These are phyloP conservation scores for Hylaeus anthracinus DNA, from an alignment of 1,140 invertebrate species.

Conservation along the genomic window DNA sequence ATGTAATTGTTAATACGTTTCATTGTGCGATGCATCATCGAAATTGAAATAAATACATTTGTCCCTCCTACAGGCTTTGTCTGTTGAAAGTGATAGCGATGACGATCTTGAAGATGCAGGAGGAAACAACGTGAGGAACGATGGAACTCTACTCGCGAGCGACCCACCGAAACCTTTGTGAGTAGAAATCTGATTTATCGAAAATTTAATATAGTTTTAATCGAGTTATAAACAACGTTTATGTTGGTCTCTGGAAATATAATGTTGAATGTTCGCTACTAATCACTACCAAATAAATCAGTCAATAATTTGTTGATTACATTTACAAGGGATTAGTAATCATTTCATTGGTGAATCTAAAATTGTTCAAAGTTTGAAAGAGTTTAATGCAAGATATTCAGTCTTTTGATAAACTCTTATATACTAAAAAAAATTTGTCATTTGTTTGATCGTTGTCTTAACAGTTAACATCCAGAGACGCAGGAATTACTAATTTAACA, in stretches of 20 bases:
- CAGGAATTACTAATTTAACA: neutral
- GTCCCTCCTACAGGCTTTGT: slow-evolving; percentile 69
- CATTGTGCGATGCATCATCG: neutral
- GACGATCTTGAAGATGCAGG: slow-evolving; percentile 82
- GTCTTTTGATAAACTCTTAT: neutral
- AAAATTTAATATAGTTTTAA: neutral
- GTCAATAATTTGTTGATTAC: too few species aligned
- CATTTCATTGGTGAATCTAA: too few species aligned
- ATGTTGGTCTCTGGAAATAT: neutral
- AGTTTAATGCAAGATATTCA: neutral
- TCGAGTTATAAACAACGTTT: neutral
- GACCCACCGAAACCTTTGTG: slow-evolving; percentile 98
- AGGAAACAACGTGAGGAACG: slow-evolving; percentile 86
- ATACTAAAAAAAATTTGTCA: neutral
- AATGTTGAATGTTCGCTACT: neutral
- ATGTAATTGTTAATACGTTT: neutral
- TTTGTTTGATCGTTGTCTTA: neutral
- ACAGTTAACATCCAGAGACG: neutral
- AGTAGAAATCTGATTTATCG: slow-evolving; percentile 79
- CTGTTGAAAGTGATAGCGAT: slow-evolving; percentile 80
- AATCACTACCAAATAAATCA: neutral
- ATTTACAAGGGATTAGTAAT: too few species aligned
- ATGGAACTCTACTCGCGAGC: slow-evolving; percentile 96
- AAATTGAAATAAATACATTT: slow-evolving; percentile 5
- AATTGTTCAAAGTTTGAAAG: too few species aligned